Base-by-base conservation (phyloP, 2,113 vertebrate genomes). In the Hypanus sabinus region DNA sequence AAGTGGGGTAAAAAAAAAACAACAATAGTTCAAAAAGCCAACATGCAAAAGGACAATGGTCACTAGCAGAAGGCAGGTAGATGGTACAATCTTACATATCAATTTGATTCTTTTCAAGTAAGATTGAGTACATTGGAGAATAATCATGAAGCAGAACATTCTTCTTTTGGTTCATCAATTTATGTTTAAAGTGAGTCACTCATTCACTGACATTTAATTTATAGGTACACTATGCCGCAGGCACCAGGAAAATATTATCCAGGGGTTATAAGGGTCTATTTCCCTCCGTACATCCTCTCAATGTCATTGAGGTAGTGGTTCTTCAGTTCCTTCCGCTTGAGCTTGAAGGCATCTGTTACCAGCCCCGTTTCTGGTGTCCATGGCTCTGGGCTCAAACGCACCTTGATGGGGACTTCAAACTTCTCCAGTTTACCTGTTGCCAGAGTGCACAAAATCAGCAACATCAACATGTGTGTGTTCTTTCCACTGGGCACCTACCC, bases 301-400 rank as follows among this genome's bases (percentile, higher is more conserved):
- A 99, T 99, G 95, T 99, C 97, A 0, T 97, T 97, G 95, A 98
- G 96, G 96, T 99, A 99, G 96, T 99, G 98, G 95, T 98, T 98
- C 97, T 98, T 99, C 95, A 99, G 96, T 95, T 99, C 98, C 96
- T 98, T 99, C 94, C 99, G 97, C 96, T 98, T 99, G 96, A 99
- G 96, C 95, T 99, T 99, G 96, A 99, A 99, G 0, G 99, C 99
- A 7, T 99, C 99, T 0, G 99, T 99, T 71, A 99, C 98, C 1
- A 99, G 95, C 27, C 99, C 99, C 0, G 98, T 99, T 96, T 99
- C 99, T 0, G 99, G 99, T 2, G 99, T 99, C 99, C 99, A 99
- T 0, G 98, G 97, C 30, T 99, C 98, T 5, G 98, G 97, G 95
- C 98, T 99, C 94, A 99, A 95, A 55, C 98, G 96, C 1, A 99